A percentile compares a stretch with the other conserved stretches of the same genome.
phyloP scores from a whole-genome alignment of 2,888 invertebrate genomes.

The Geophilus truncorum region DNA sequence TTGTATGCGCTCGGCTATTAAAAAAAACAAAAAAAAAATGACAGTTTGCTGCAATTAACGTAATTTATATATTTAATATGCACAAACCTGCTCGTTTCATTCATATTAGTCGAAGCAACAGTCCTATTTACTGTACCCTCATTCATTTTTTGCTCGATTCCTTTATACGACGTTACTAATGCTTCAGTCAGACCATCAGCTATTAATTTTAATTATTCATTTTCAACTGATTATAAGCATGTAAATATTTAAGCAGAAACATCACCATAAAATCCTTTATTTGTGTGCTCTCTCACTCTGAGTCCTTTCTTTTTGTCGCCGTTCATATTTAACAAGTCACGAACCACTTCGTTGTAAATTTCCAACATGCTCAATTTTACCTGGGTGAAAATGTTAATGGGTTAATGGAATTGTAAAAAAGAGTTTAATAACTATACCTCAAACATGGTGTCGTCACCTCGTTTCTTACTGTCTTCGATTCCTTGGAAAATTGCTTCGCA shows the following conservation, averaged over 20 bases:
- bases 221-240: background rate
- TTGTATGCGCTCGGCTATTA: conserved; percentile 54
- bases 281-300: conserved; percentile 56
- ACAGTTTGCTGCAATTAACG: background rate
- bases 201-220: conserved; percentile 40
- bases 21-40: background rate
- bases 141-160: conserved; percentile 53
- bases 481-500: conserved; percentile 54
- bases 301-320: conserved; percentile 50
- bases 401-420: background rate
- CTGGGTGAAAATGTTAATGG: conserved; percentile 42
- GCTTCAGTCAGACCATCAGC: conserved; percentile 53
- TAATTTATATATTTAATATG: background rate
- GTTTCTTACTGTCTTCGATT: conserved; percentile 50
- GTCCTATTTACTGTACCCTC: conserved; percentile 56
- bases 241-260: background rate
- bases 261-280: conserved; percentile 56
- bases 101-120: conserved; percentile 57
- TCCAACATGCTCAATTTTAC: conserved; percentile 57
- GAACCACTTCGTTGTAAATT: conserved; percentile 57
- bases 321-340: conserved; percentile 52
- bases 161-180: conserved; percentile 51
- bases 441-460: conserved; percentile 45
- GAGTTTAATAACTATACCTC: conserved; percentile 42
- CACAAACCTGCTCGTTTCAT: conserved; percentile 53